phyloP scores from a whole-genome alignment of 2,888 invertebrate genomes.

The Cylindroiulus punctatus region DNA sequence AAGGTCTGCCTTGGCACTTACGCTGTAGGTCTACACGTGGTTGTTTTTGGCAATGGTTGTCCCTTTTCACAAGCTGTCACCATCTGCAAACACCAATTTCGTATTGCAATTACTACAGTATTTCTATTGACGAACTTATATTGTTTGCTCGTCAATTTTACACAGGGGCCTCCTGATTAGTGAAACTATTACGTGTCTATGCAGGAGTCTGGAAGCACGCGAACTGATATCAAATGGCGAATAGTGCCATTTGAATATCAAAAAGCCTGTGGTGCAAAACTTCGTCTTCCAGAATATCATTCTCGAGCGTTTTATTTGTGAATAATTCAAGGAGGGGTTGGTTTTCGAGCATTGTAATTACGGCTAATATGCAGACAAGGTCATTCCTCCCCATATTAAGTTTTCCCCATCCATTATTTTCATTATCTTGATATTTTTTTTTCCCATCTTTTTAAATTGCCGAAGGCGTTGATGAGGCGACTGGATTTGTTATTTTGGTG shows the following conservation, averaged over 20 bases:
- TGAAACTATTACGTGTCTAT: too few relatives aligned
- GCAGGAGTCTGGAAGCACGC: too few relatives aligned
- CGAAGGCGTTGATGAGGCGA: slow-evolving; percentile 45
- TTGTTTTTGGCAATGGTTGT: too few relatives aligned
- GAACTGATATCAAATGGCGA: neutral
- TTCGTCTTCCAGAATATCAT: neutral
- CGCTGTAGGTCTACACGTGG: too few relatives aligned
- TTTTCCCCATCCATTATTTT: slow-evolving; percentile 41
- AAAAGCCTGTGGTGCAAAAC: neutral
- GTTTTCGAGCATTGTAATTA: neutral
- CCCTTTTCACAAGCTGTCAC: too few relatives aligned
- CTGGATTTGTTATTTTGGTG: slow-evolving; percentile 40
- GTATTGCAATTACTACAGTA: too few relatives aligned
- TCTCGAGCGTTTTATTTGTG: neutral
- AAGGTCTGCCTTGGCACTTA: too few relatives aligned
- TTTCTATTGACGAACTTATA: too few relatives aligned
- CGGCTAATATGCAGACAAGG: slow-evolving; percentile 18
- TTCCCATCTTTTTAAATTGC: neutral
- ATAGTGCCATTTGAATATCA: neutral
- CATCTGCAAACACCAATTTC: too few relatives aligned
- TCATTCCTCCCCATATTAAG: slow-evolving; percentile 37
- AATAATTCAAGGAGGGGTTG: slow-evolving; percentile 2
- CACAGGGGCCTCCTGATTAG: too few relatives aligned
- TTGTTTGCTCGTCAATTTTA: too few relatives aligned
- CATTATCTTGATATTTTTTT: slow-evolving; percentile 31